Percentiles rank a stretch among this genome's conserved stretches.
Conservation (phyloP, 1,140 invertebrate species). For the Megathymus violae region DNA sequence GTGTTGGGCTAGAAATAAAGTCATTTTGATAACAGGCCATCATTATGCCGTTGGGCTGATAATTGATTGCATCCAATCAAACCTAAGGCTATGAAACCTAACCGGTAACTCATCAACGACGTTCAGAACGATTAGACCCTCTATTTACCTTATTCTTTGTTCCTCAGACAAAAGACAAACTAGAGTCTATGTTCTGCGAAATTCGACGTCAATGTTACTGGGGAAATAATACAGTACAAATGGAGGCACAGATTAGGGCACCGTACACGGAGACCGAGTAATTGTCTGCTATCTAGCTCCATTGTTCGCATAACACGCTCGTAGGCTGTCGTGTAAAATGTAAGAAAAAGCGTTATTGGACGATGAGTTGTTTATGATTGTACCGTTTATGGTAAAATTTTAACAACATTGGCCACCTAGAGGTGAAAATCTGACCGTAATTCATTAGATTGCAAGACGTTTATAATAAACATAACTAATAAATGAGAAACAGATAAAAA, state of each 20-base stretch:
- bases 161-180: conserved; percentile 41
- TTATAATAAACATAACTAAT: too few species aligned
- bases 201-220: conserved; percentile 52
- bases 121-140: conserved; percentile 10
- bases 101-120: conserved; percentile 40
- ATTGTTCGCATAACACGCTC: conserved; percentile 46
- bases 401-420: too few species aligned
- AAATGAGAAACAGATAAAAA: too few species aligned
- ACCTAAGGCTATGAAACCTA: background rate
- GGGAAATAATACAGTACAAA: conserved; percentile 48
- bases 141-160: conserved; percentile 38
- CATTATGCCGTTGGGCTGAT: background rate
- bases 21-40: background rate
- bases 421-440: too few species aligned
- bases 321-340: conserved; percentile 28
- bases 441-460: too few species aligned
- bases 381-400: too few species aligned
- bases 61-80: background rate
- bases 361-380: too few species aligned
- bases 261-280: conserved; percentile 48
- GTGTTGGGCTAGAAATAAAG: too few species aligned
- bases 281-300: conserved; percentile 50
- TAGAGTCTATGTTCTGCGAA: conserved; percentile 44
- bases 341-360: conserved; percentile 9
- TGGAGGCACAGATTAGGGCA: conserved; percentile 52